Evolutionary conservation across 1,140 invertebrate genomes (phyloP), one percentile per base, ranked within the genome.

Genomic region (Zaprionus tsacasi): DNA sequence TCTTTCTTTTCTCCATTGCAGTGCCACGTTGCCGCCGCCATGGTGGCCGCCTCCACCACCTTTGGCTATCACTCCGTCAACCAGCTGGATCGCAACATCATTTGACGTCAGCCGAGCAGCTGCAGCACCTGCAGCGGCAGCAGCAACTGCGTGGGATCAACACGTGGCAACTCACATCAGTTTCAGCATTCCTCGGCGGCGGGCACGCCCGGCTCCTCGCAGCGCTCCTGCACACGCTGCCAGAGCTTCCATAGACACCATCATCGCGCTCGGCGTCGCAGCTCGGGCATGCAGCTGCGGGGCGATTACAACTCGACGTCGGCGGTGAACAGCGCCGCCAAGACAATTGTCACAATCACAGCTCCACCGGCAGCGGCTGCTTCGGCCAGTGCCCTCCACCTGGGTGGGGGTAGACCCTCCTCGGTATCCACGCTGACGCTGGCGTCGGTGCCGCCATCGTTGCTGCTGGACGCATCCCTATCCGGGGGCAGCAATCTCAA

Each of bases 91-190:
- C 89, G 92, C 52, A 89, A 80, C 54, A 81, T 92, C 69, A 92
- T 92, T 78, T 92, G 92, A 92, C 92, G 92, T 48, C 89, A 92
- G 82, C 91, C 91, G 43, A 92, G 91, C 85, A 92, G 90, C 79
- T 92, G 92, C 79, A 93, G 91, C 81, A 91, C 92, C 70, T 91
- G 92, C 78, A 92, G 91, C 77, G 82, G 80, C 69, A 91, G 90
- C 80, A 92, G 91, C 90, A 92, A 88, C 80, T 92, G 91, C 76
- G 90, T 21, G 82, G 38, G 55, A 21, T 21, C 21, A 21, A 21
- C 61, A 56, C n/a, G 70, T 33, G 75, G 82, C 43, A 74, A 80
- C 40, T 76, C 77, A 21, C 91, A 92, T 52, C 91, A 86, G 58
- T 82, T 83, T 58, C 91, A 21, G 21, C 21, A 92, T 48, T 85